Evolutionary conservation across 2,797 vertebrate species (phyloP).

Genomic region (Enteromius thamalakanensis): DNA sequence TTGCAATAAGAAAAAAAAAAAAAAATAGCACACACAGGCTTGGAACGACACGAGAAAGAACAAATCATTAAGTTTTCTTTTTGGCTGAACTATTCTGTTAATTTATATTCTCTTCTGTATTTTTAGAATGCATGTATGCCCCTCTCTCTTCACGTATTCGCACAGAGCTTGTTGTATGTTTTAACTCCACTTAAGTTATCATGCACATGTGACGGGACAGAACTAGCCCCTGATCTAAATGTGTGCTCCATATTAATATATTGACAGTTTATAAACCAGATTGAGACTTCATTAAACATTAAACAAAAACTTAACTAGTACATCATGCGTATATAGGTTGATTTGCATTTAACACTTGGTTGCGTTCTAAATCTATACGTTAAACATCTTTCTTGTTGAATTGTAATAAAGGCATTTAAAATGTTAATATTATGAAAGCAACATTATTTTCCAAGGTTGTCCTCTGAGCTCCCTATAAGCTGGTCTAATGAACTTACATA

Average conservation of each 20-base stretch:
- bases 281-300: not conserved
- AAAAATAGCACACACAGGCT: not conserved
- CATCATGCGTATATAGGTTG: not conserved
- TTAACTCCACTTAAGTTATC: not conserved
- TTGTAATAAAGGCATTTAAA: constrained; percentile 20
- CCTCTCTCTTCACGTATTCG: not conserved
- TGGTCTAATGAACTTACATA: constrained; percentile 44
- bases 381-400: not conserved
- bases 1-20: too few species aligned
- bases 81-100: not conserved
- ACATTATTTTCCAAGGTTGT: constrained; percentile 41
- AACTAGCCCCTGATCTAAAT: constrained; percentile 25
- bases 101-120: not conserved
- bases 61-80: not conserved
- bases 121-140: not conserved
- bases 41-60: not conserved
- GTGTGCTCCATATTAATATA: not conserved
- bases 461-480: constrained; percentile 36
- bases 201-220: constrained; percentile 9
- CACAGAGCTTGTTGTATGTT: not conserved
- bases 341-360: not conserved
- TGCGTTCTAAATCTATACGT: not conserved
- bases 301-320: not conserved
- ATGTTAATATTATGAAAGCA: not conserved
- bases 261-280: not conserved